Evolutionary conservation across 2,888 invertebrate species (phyloP).

Genomic region (Hyles lineata): DNA sequence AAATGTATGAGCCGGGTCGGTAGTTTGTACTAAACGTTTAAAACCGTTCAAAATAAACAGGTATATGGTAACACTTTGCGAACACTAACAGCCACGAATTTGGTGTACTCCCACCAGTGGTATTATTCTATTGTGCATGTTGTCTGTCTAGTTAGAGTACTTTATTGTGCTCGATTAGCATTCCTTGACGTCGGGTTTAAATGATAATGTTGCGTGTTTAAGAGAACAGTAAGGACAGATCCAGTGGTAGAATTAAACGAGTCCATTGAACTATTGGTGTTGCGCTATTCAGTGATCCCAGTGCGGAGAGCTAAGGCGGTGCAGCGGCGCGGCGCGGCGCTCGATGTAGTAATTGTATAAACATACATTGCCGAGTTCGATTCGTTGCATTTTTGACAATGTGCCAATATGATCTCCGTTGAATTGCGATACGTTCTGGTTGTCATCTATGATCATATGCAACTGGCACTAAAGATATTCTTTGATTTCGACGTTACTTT

Average conservation of each 20-base stretch:
- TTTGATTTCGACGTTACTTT: not conserved
- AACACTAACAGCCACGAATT: not conserved
- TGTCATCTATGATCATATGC: slow-evolving; percentile 29
- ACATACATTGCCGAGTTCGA: slow-evolving; percentile 45
- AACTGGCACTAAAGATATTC: slow-evolving; percentile 26
- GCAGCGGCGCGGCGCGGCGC: slow-evolving; percentile 13
- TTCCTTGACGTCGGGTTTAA: slow-evolving; percentile 6
- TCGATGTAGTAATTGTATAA: slow-evolving; percentile 24
- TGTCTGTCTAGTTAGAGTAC: not conserved
- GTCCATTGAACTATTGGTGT: slow-evolving; percentile 64
- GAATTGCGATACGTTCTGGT: slow-evolving; percentile 42
- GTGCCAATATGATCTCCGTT: slow-evolving; percentile 70
- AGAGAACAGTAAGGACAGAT: not conserved
- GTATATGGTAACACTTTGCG: not conserved
- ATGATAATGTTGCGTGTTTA: not conserved
- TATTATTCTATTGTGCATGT: slow-evolving; percentile 21
- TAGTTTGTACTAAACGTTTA: not conserved
- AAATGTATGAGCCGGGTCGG: slow-evolving; percentile 25
- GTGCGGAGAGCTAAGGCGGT: slow-evolving; percentile 38
- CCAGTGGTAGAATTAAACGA: slow-evolving; percentile 42
- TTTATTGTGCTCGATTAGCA: slow-evolving; percentile 18
- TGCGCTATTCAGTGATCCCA: slow-evolving; percentile 54
- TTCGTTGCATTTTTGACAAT: slow-evolving; percentile 74
- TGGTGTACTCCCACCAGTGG: slow-evolving; percentile 3
- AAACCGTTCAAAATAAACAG: not conserved